phyloP scores from a whole-genome alignment of 2,113 vertebrate species.

The Mixornis gularis region DNA sequence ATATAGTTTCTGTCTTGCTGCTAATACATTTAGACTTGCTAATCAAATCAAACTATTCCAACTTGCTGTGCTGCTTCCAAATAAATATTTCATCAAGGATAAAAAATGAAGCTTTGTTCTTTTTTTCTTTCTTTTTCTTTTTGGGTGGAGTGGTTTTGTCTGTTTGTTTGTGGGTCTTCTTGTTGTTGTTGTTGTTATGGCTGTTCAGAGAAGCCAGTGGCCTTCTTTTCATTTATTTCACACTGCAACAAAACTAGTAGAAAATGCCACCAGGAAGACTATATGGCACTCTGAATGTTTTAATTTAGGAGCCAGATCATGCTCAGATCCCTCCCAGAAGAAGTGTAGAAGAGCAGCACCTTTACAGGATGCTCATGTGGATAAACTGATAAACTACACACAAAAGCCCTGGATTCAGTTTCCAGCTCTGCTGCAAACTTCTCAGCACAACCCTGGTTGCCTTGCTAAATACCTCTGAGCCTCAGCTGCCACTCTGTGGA shows the following conservation, averaged over 20 bases:
- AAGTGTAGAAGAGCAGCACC: neutral
- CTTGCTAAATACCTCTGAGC: neutral
- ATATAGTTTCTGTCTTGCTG: slow-evolving; percentile 70
- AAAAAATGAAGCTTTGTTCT: slow-evolving; percentile 39
- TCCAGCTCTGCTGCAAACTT: neutral
- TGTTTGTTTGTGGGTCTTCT: neutral
- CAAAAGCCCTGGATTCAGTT: neutral
- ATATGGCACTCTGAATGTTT: neutral
- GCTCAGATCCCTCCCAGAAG: neutral
- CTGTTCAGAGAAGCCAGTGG: neutral
- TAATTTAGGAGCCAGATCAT: neutral
- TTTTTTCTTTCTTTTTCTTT: neutral
- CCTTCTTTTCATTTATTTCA: neutral
- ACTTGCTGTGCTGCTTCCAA: slow-evolving; percentile 51
- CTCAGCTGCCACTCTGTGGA: neutral
- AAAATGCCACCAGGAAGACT: neutral
- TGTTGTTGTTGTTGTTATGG: neutral
- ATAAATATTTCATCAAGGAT: slow-evolving; percentile 59
- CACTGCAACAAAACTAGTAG: neutral
- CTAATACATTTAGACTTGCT: slow-evolving; percentile 78
- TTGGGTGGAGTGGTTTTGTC: no score
- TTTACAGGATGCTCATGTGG: neutral
- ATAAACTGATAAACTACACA: neutral
- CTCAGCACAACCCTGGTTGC: neutral
- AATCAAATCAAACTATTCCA: slow-evolving; percentile 73